Conservation (phyloP, 2,888 invertebrate species). For the Kryphioiulus occultus region DNA sequence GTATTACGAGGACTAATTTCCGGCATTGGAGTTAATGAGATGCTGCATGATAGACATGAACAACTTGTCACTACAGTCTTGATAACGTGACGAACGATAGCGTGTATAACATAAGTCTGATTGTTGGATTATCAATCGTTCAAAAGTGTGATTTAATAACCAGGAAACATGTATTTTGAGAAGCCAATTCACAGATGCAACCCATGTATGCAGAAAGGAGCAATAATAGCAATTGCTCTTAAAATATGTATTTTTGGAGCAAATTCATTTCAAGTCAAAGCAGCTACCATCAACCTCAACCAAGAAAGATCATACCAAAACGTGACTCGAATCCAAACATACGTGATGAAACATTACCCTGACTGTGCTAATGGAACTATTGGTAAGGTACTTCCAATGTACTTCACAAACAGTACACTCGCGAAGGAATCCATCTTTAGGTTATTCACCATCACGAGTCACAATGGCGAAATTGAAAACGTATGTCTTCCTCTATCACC, state of each 20-base stretch:
- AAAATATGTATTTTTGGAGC: neutral
- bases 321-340: neutral
- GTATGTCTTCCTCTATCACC: constrained; percentile 7
- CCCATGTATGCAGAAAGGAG: neutral
- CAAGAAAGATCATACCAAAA: neutral
- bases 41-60: no score
- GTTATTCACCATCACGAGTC: neutral
- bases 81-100: no score
- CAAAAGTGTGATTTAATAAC: no score
- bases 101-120: no score
- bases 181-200: neutral
- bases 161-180: neutral
- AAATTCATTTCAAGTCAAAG: neutral
- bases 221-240: neutral
- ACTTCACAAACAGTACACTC: neutral
- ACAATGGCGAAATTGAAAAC: neutral
- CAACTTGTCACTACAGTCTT: no score
- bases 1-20: no score
- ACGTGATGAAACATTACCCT: neutral
- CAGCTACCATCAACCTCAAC: neutral
- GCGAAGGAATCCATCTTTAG: neutral
- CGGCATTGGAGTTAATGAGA: no score
- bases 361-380: neutral
- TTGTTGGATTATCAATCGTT: no score
- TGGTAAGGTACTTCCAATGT: neutral